phyloP scores from a whole-genome alignment of 2,888 invertebrate genomes.

The Notodonta dromedarius region DNA sequence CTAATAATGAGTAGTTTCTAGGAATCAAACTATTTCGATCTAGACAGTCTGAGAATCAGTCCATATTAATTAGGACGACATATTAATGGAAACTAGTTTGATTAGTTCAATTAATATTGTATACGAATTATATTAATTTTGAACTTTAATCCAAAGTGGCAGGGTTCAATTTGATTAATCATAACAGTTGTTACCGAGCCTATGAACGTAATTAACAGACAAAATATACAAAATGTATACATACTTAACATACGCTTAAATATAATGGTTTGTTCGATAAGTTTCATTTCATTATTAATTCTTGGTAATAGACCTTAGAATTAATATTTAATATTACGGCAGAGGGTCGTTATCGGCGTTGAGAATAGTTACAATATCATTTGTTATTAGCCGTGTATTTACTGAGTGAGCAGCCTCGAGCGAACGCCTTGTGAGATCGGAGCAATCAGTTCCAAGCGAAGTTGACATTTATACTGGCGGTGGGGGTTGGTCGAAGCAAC shows the following conservation, averaged over 20 bases:
- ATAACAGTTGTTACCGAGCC: not conserved
- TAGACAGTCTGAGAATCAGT: not conserved
- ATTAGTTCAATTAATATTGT: not conserved
- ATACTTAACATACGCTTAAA: constrained; percentile 41
- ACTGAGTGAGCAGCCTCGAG: too few relatives aligned
- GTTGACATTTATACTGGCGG: too few relatives aligned
- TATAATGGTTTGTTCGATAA: constrained; percentile 30
- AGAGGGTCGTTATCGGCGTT: not conserved
- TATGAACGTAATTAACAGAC: constrained; percentile 21
- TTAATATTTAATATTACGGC: constrained; percentile 7
- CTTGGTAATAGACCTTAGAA: constrained; percentile 32
- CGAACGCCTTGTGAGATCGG: too few relatives aligned
- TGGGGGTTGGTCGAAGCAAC: too few relatives aligned
- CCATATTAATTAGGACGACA: not conserved
- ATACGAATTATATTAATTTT: not conserved
- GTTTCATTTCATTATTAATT: not conserved
- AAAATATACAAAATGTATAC: constrained; percentile 52
- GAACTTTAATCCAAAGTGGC: not conserved
- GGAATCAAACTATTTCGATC: constrained; percentile 22
- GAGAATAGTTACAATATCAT: not conserved
- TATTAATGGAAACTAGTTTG: not conserved
- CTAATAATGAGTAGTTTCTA: constrained; percentile 36
- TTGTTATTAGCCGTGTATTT: not conserved
- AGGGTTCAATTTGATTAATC: too few relatives aligned
- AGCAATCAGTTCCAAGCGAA: too few relatives aligned